Evolutionary conservation across 2,888 invertebrate genomes (phyloP), one percentile per base, ranked within the genome.

Genomic region (Elegia similella): DNA sequence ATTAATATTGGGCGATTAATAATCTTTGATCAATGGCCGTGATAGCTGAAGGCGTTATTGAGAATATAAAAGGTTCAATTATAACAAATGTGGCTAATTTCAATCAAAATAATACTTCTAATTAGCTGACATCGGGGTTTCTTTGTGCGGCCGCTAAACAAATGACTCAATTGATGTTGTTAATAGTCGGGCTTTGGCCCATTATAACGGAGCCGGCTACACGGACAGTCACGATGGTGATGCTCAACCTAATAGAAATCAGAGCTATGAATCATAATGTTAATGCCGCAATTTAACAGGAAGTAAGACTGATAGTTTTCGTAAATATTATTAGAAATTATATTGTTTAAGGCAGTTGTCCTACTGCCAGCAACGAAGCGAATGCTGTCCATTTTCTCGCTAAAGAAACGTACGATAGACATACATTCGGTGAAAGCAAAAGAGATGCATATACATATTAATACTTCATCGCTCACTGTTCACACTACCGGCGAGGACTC

Each of bases 31-130:
- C 75, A 78, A 75, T 76, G 71, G 67, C 69, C 68, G 70, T 66
- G 72, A 79, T 74, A 65, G 80, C 86, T 73, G 66, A 67, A 61
- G 76, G 85, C 83, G 73, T 73, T 77, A 68, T 73, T 73, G 67
- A 70, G 70, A 76, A 78, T 77, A 80, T 82, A 84, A 86, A 83
- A 86, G 80, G 82, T 80, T 78, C 82, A 82, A 86, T 88, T 86
- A 86, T 84, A 84, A 86, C 81, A 82, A 86, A 87, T 85, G 84
- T 83, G 78, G 78, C 75, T 85, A 88, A 87, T 89, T 90, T 86
- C 88, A 88, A 89, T 90, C 87, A 88, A 88, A 55, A 90, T 86
- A 88, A 87, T 87, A 81, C 78, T 73, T 73, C 87, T 88, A 89
- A 89, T 90, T 90, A 89, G 80, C 84, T 80, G 86, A 84, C 87